A percentile compares a stretch with the other conserved stretches of the same genome.
Conservation (phyloP, 2,888 invertebrate genomes). For the Diloba caeruleocephala region DNA sequence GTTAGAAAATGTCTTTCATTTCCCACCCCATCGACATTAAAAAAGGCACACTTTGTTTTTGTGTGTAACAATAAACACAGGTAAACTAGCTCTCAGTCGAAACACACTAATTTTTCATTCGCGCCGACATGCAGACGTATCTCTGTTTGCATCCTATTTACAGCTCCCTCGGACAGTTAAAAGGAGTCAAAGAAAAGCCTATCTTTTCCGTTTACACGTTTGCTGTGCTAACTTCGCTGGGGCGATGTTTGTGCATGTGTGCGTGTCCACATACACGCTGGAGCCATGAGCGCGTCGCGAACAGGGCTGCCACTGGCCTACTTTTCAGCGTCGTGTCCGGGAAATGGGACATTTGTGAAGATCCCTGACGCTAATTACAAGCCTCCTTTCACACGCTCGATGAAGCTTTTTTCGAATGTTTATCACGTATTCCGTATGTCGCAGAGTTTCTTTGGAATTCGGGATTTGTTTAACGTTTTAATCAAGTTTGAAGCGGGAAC, state of each 20-base stretch:
- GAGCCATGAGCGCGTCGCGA: conserved; percentile 25
- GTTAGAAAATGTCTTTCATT: conserved; percentile 9
- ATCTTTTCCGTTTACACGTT: conserved; percentile 85
- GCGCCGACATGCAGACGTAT: conserved; percentile 74
- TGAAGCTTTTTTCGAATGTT: conserved; percentile 55
- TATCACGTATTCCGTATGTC: conserved; percentile 57
- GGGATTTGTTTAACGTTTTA: conserved; percentile 50
- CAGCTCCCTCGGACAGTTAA: conserved; percentile 80
- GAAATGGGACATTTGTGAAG: conserved; percentile 53
- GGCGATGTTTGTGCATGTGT: conserved; percentile 45
- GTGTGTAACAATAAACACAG: conserved; percentile 44
- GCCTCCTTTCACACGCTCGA: conserved; percentile 53
- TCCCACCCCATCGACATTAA: conserved; percentile 32
- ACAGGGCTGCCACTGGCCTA: conserved; percentile 66
- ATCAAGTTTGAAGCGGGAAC: conserved; percentile 50
- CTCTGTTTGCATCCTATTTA: conserved; percentile 88
- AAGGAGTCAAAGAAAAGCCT: conserved; percentile 86
- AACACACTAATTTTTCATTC: conserved; percentile 77
- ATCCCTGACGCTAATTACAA: conserved; percentile 58
- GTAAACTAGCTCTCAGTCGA: conserved; percentile 43
- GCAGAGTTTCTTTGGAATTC: conserved; percentile 44
- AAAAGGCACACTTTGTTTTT: conserved; percentile 36
- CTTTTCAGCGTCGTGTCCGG: conserved; percentile 46
- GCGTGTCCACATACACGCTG: conserved; percentile 31
- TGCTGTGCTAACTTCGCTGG: conserved; percentile 74